Conservation (phyloP, 2,797 vertebrate species). For the Sebastes hubbsi region DNA sequence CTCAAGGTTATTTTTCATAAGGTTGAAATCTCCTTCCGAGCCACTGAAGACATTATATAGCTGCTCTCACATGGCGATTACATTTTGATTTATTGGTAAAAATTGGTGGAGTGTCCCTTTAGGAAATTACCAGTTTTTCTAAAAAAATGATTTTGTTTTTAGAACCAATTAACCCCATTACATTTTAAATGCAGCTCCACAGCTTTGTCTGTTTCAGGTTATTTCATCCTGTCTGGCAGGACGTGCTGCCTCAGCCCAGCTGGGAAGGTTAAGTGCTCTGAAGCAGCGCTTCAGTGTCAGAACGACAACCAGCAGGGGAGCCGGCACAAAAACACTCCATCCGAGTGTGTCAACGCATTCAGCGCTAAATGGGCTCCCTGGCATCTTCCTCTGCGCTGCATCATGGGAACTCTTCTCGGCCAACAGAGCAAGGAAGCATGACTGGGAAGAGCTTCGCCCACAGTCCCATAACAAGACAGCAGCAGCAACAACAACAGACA, state of each 20-base stretch:
- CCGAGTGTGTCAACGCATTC: constrained; percentile 43
- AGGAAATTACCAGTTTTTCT: not conserved
- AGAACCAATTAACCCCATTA: not conserved
- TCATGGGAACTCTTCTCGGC: constrained; percentile 46
- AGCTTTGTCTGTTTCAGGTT: not conserved
- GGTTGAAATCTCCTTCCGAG: not conserved
- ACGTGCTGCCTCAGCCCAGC: constrained; percentile 17
- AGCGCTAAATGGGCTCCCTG: constrained; percentile 51
- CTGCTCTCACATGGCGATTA: not conserved
- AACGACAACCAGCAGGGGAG: constrained; percentile 24
- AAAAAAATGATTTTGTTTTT: not conserved
- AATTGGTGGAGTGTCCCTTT: too few relatives aligned
- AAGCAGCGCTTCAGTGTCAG: constrained; percentile 38
- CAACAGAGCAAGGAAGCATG: constrained; percentile 10
- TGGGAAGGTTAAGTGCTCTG: constrained; percentile 54
- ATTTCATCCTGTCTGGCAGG: constrained; percentile 12
- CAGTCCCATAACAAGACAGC: constrained; percentile 19
- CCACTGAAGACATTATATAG: not conserved
- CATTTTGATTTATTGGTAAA: too few relatives aligned
- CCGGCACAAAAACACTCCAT: constrained; percentile 44
- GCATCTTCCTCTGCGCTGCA: constrained; percentile 44
- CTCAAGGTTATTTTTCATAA: not conserved
- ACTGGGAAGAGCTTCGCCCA: constrained; percentile 8
- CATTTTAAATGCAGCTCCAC: not conserved
- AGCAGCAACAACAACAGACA: constrained; percentile 23